Conservation (phyloP, 2,888 invertebrate species). For the Diplolepis rosae region DNA sequence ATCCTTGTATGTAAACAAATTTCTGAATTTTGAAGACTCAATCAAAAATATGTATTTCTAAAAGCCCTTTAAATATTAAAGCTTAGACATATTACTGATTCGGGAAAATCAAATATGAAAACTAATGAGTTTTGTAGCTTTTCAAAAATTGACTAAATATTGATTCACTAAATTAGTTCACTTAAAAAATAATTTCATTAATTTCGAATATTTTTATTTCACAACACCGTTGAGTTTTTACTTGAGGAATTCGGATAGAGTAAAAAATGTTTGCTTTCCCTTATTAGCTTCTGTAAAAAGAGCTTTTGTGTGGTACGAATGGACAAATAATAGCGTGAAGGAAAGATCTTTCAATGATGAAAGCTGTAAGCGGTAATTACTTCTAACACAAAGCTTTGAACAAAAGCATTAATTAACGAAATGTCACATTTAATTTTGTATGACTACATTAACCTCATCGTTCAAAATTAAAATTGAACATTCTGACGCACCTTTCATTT, state of each 20-base stretch:
- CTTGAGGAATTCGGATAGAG: neutral
- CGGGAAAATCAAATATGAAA: too few relatives aligned
- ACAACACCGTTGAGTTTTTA: too few relatives aligned
- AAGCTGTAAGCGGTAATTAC: slow-evolving; percentile 14
- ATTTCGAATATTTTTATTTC: too few relatives aligned
- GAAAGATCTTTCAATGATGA: neutral
- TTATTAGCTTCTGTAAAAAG: slow-evolving; percentile 1
- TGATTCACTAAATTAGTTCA: too few relatives aligned
- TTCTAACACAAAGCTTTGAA: slow-evolving; percentile 6
- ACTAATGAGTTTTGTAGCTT: too few relatives aligned
- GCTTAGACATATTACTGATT: too few relatives aligned
- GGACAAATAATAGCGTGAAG: neutral
- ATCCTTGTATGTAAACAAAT: too few relatives aligned
- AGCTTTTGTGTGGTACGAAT: neutral
- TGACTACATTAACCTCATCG: neutral
- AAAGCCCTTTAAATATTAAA: too few relatives aligned
- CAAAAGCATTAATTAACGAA: slow-evolving; percentile 13
- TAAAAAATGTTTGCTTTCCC: neutral
- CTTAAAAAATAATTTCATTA: too few relatives aligned
- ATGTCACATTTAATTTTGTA: neutral
- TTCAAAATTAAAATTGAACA: neutral
- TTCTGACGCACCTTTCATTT: neutral
- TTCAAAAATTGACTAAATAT: too few relatives aligned
- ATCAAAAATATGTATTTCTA: too few relatives aligned
- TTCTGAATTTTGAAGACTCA: too few relatives aligned